Percentiles rank a stretch among this genome's conserved stretches.
Conservation (phyloP, 2,113 vertebrate species). For the Ciconia boyciana region DNA sequence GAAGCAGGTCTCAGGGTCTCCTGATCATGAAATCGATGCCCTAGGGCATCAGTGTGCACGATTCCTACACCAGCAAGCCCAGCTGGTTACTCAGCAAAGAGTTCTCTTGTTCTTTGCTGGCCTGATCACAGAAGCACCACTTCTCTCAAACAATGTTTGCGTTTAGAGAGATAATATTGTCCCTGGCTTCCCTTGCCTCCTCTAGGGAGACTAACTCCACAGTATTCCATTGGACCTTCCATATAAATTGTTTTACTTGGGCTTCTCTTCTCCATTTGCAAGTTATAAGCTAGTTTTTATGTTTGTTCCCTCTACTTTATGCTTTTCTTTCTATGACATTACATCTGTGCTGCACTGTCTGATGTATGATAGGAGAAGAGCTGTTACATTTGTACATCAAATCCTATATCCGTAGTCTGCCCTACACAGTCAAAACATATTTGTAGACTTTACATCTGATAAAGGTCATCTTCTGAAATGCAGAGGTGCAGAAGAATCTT, state of each 20-base stretch:
- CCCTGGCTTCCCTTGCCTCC: neutral
- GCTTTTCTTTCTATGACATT: neutral
- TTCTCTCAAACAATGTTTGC: neutral
- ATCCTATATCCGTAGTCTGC: neutral
- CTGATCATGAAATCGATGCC: neutral
- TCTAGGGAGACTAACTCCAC: neutral
- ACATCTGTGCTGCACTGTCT: neutral
- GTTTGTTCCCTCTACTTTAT: neutral
- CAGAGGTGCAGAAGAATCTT: conserved; percentile 22
- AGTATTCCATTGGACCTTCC: neutral
- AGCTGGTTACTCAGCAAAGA: neutral
- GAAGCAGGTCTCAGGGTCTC: neutral
- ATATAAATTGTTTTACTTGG: neutral
- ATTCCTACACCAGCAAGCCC: neutral
- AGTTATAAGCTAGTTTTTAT: neutral
- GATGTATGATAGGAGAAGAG: neutral
- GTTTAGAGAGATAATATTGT: neutral
- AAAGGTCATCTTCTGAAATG: conserved; percentile 47
- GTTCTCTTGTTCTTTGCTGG: neutral
- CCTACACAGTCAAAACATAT: neutral
- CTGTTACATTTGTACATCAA: conserved; percentile 16
- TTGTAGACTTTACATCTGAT: conserved; percentile 4
- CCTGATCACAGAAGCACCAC: neutral
- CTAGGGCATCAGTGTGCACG: neutral
- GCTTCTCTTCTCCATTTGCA: neutral